A percentile compares a stretch with the other conserved stretches of the same genome.
Evolutionary conservation across 2,113 vertebrate species (phyloP).

Genomic region (Lagopus leucura): DNA sequence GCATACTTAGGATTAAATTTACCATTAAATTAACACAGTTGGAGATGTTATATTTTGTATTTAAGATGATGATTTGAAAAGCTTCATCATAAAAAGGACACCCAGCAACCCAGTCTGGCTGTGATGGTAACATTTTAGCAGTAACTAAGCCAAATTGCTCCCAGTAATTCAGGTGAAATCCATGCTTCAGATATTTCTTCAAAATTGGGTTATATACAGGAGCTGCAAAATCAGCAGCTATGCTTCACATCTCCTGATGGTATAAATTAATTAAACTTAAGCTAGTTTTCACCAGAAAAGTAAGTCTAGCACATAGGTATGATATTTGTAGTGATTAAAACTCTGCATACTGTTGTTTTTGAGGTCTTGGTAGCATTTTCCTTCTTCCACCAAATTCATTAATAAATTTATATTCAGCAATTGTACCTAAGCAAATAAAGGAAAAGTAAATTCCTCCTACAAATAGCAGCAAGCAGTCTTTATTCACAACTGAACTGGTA

Average conservation of each 20-base stretch:
- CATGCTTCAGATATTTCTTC: conserved; percentile 42
- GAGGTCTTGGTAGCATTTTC: not conserved
- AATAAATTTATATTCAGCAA: not conserved
- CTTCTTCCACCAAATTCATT: not conserved
- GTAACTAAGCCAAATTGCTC: conserved; percentile 45
- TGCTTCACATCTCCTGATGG: not conserved
- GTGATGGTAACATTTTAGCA: conserved; percentile 25
- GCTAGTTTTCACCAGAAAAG: not conserved
- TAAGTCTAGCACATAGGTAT: not conserved
- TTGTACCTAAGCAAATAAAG: not conserved
- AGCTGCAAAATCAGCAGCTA: conserved; percentile 36
- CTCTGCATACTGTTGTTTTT: not conserved
- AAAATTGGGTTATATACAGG: conserved; percentile 25
- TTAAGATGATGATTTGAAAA: conserved; percentile 48
- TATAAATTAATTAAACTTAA: conserved; percentile 26
- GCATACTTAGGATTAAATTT: conserved; percentile 72
- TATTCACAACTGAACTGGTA: too few relatives aligned
- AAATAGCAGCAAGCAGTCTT: not conserved
- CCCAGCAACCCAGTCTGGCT: not conserved
- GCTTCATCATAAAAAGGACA: conserved; percentile 14
- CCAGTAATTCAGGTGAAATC: conserved; percentile 37
- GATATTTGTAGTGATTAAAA: not conserved
- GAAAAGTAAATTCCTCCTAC: not conserved
- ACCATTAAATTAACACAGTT: conserved; percentile 63
- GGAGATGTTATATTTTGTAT: conserved; percentile 46